These are phyloP conservation scores for Synergus umbraculus DNA, from an alignment of 2,888 invertebrate species.

Conservation along the genomic window DNA sequence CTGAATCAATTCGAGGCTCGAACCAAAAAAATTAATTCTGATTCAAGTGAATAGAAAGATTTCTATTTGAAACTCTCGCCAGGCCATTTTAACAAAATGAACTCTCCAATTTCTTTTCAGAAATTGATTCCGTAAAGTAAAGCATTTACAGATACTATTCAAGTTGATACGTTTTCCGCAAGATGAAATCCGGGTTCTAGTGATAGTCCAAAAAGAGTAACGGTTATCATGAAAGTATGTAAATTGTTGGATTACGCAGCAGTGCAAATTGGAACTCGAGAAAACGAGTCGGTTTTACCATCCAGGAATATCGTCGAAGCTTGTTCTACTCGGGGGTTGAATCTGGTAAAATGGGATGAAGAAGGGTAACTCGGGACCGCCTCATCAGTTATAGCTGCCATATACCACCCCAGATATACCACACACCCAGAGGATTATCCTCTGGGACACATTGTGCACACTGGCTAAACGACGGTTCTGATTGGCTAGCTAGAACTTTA, in stretches of 20 bases:
- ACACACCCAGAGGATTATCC: slow-evolving; percentile 1
- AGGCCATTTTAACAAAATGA: not conserved
- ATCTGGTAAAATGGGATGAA: slow-evolving; percentile 36
- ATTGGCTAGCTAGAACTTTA: slow-evolving; percentile 1
- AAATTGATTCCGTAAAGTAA: slow-evolving; percentile 18
- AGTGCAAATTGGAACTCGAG: slow-evolving; percentile 35
- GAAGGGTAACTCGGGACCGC: slow-evolving; percentile 17
- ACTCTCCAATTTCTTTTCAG: not conserved
- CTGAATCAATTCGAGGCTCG: too few species aligned
- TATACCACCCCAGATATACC: slow-evolving; percentile 6
- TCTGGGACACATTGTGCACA: slow-evolving; percentile 19
- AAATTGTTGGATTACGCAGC: slow-evolving; percentile 31
- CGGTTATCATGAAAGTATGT: slow-evolving; percentile 40
- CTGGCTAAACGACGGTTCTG: slow-evolving; percentile 26
- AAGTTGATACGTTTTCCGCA: slow-evolving; percentile 21
- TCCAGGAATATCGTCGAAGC: slow-evolving; percentile 16
- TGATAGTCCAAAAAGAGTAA: slow-evolving; percentile 30
- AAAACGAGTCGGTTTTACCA: slow-evolving; percentile 29
- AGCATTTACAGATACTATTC: slow-evolving; percentile 24
- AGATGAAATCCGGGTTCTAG: slow-evolving; percentile 22
- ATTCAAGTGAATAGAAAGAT: too few species aligned
- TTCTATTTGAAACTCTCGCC: too few species aligned
- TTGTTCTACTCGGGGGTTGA: slow-evolving; percentile 18
- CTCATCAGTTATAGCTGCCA: slow-evolving; percentile 19
- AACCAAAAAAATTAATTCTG: too few species aligned